These are phyloP conservation scores for Brachyhypopomus occidentalis DNA, from an alignment of 2,113 vertebrate genomes.

Conservation along the genomic window DNA sequence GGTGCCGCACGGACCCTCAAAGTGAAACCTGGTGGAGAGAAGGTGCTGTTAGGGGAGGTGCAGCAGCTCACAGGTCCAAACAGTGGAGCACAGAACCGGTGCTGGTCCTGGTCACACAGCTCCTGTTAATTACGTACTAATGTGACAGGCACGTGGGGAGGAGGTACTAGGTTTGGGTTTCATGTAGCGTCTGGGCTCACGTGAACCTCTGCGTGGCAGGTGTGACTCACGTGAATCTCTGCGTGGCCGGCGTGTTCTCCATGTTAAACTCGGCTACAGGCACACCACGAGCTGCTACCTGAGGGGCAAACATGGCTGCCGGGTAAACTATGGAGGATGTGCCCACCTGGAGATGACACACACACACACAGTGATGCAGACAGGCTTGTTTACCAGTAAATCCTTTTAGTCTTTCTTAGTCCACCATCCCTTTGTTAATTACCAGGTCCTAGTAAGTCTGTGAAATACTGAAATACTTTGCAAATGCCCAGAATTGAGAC, in stretches of 20 bases:
- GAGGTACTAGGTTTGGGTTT: not conserved
- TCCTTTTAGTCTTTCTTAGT: not conserved
- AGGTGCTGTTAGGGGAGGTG: not conserved
- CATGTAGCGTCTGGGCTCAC: not conserved
- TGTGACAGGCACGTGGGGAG: not conserved
- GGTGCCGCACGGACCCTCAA: slow-evolving; percentile 87
- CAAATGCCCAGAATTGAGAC: no score
- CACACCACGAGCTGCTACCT: slow-evolving; percentile 87
- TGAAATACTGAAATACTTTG: no score
- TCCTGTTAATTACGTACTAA: slow-evolving; percentile 3
- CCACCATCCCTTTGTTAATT: no score
- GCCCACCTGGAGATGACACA: slow-evolving; percentile 78
- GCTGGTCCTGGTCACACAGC: not conserved
- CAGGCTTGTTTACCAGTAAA: not conserved
- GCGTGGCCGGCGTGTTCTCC: slow-evolving; percentile 86
- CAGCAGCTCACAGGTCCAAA: not conserved
- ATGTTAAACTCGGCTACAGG: slow-evolving; percentile 95
- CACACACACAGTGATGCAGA: not conserved
- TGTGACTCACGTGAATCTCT: slow-evolving; percentile 80
- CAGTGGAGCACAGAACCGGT: not conserved
- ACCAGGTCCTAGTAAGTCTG: no score
- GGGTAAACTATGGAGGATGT: slow-evolving; percentile 95
- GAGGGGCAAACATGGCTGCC: slow-evolving; percentile 94
- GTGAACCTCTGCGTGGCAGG: no score
- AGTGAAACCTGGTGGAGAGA: slow-evolving; percentile 84